A percentile compares a stretch with the other conserved stretches of the same genome.
These are phyloP conservation scores for Lepidurus apus DNA, from an alignment of 1,140 invertebrate species.

Conservation along the genomic window DNA sequence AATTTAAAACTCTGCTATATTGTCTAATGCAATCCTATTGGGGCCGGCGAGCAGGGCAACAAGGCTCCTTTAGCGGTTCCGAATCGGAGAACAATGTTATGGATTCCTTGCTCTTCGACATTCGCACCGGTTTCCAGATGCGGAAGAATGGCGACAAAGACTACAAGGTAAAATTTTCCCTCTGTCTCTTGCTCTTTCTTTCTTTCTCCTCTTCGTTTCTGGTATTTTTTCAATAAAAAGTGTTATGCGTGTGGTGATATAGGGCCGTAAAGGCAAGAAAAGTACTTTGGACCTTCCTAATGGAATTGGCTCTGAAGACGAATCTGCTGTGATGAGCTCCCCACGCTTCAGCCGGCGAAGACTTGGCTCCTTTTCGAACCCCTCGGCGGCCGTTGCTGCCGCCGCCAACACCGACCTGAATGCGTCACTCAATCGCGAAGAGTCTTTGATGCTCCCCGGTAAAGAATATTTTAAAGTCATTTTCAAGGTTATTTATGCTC, in stretches of 20 bases:
- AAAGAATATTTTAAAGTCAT: not conserved
- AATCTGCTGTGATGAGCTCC: constrained; percentile 58
- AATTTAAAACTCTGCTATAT: constrained; percentile 19
- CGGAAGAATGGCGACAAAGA: constrained; percentile 47
- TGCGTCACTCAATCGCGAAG: not conserved
- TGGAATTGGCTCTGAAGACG: constrained; percentile 52
- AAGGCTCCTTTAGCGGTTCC: constrained; percentile 59
- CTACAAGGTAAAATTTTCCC: constrained; percentile 44
- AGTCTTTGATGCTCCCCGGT: not conserved
- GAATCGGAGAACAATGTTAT: constrained; percentile 67
- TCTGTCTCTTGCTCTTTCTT: not conserved
- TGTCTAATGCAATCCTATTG: constrained; percentile 41
- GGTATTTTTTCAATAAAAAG: not conserved
- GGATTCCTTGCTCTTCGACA: constrained; percentile 67
- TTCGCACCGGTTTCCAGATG: constrained; percentile 56
- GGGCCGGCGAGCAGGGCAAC: constrained; percentile 52
- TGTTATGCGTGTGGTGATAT: not conserved
- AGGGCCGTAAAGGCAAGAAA: constrained; percentile 45
- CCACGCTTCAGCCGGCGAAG: constrained; percentile 60
- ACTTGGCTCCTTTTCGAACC: constrained; percentile 59
- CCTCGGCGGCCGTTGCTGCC: constrained; percentile 40
- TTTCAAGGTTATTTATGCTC: not conserved
- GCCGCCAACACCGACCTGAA: constrained; percentile 19
- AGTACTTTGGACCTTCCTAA: constrained; percentile 44
- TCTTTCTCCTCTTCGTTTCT: not conserved